Conservation (phyloP, 2,113 vertebrate species). For the Pipa parva region DNA sequence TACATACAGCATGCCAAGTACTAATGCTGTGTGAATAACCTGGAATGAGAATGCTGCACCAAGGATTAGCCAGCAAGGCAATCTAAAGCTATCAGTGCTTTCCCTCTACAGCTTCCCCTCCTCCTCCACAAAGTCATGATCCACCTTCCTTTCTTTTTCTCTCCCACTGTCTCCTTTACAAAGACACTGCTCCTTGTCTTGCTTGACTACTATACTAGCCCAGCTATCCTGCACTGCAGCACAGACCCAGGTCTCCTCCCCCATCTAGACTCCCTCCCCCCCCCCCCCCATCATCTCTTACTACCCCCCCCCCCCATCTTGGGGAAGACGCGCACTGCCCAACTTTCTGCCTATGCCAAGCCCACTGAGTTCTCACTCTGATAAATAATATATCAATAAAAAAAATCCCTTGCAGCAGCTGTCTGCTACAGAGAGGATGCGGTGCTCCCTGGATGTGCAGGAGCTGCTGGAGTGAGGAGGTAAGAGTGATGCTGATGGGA, state of each 20-base stretch:
- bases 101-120: not conserved
- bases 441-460: constrained; percentile 8
- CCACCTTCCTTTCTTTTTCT: constrained; percentile 22
- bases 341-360: constrained; percentile 36
- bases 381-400: not conserved
- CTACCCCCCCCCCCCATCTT: constrained; percentile 8
- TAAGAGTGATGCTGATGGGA: constrained; percentile 9
- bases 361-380: constrained; percentile 19
- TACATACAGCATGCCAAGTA: too few species aligned
- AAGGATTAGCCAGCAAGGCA: not conserved
- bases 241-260: constrained; percentile 37
- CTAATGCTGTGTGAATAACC: not conserved
- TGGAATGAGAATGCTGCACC: not conserved
- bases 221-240: constrained; percentile 40
- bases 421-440: constrained; percentile 27
- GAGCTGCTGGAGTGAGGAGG: constrained; percentile 26
- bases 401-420: constrained; percentile 13
- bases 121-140: not conserved
- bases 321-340: constrained; percentile 35
- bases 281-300: not conserved
- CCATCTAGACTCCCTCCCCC: not conserved
- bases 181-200: constrained; percentile 16
- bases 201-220: constrained; percentile 18
- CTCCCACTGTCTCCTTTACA: constrained; percentile 15
- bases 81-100: not conserved